Percentiles rank a stretch among this genome's conserved stretches.
phyloP scores from a whole-genome alignment of 2,888 invertebrate genomes.

The Eupeodes luniger region DNA sequence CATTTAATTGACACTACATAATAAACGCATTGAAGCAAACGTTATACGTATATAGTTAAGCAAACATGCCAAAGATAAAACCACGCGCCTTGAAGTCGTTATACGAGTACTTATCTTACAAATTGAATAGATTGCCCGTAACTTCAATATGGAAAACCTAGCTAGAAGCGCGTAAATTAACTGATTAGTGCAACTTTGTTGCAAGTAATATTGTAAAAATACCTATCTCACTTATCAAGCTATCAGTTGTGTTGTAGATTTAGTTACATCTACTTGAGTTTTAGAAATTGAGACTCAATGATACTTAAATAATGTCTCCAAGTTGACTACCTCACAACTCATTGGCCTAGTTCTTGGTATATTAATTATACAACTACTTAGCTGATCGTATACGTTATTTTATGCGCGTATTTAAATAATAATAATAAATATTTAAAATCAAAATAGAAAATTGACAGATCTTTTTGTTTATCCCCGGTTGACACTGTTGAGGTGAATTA shows the following conservation, averaged over 20 bases:
- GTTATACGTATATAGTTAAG: neutral
- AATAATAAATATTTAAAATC: too few relatives aligned
- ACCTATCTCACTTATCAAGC: conserved; percentile 44
- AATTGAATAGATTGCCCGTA: conserved; percentile 41
- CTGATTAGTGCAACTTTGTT: conserved; percentile 31
- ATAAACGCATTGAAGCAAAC: neutral
- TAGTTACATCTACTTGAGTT: conserved; percentile 32
- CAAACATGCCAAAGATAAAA: conserved; percentile 23
- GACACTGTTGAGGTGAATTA: too few relatives aligned
- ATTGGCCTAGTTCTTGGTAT: conserved; percentile 43
- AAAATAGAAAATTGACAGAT: neutral
- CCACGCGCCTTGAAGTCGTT: neutral
- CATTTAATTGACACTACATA: conserved; percentile 14
- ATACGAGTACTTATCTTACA: conserved; percentile 38
- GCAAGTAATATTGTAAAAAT: conserved; percentile 5
- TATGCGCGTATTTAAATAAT: too few relatives aligned
- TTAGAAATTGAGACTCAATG: conserved; percentile 44
- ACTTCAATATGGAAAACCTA: conserved; percentile 44
- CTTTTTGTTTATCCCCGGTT: too few relatives aligned
- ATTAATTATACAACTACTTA: neutral
- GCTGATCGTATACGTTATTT: too few relatives aligned
- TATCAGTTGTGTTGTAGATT: conserved; percentile 9
- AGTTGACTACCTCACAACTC: conserved; percentile 44
- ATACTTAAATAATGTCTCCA: conserved; percentile 49
- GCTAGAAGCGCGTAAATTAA: neutral